These are phyloP conservation scores for Nemotelus nigrinus DNA, from an alignment of 2,888 invertebrate species.

Conservation along the genomic window DNA sequence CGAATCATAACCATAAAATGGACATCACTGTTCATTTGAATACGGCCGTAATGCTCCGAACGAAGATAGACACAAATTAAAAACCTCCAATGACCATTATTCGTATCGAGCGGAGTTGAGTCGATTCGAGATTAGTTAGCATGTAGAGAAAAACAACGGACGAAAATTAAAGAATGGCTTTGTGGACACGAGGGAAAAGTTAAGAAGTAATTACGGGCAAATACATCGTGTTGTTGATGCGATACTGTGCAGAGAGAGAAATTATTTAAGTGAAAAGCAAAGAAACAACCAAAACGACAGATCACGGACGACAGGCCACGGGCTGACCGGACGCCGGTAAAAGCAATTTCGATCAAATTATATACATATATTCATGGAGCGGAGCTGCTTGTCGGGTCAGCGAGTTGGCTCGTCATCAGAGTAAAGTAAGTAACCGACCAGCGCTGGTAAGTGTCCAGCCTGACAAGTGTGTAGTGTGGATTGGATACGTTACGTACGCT, in stretches of 20 bases:
- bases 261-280: constrained; percentile 35
- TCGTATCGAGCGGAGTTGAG: background rate
- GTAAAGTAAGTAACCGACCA: background rate
- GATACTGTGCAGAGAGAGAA: too few species aligned
- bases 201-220: constrained; percentile 31
- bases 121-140: background rate
- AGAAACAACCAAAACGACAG: constrained; percentile 26
- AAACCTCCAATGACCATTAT: constrained; percentile 19
- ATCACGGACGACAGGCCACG: constrained; percentile 1
- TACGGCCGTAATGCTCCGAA: background rate
- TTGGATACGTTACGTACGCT: background rate
- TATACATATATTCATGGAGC: constrained; percentile 7
- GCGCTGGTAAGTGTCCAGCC: background rate
- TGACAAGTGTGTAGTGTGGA: background rate
- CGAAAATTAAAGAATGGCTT: constrained; percentile 29
- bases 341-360: constrained; percentile 42
- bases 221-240: constrained; percentile 13
- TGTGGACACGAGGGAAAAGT: constrained; percentile 37
- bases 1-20: too few species aligned
- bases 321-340: constrained; percentile 7
- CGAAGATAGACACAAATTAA: constrained; percentile 5
- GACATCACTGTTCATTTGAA: background rate
- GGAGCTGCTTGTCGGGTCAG: constrained; percentile 28
- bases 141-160: constrained; percentile 1
- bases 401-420: constrained; percentile 2